These are phyloP conservation scores for Thereva nobilitata DNA, from an alignment of 2,888 invertebrate species.

Conservation along the genomic window DNA sequence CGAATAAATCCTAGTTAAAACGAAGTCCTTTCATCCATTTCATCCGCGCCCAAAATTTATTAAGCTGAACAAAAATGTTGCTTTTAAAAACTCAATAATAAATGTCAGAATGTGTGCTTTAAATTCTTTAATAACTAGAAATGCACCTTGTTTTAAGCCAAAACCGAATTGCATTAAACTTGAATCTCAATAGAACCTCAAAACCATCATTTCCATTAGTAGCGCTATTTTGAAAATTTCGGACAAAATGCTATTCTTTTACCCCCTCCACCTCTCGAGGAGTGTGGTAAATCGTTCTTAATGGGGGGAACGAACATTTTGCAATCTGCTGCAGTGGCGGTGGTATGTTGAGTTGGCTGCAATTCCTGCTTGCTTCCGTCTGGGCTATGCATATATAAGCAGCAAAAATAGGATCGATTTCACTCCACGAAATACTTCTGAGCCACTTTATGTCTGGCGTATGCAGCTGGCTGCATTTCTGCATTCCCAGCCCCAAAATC, in stretches of 20 bases:
- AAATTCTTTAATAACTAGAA: too few relatives aligned
- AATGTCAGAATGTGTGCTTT: too few relatives aligned
- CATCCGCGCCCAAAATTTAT: too few relatives aligned
- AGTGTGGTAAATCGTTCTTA: slow-evolving; percentile 32
- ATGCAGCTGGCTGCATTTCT: slow-evolving; percentile 2
- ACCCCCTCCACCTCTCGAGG: slow-evolving; percentile 14
- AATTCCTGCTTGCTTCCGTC: slow-evolving; percentile 30
- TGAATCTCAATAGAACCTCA: too few relatives aligned
- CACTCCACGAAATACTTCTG: background rate
- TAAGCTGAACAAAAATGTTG: too few relatives aligned
- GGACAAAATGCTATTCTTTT: slow-evolving; percentile 8
- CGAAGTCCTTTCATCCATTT: too few relatives aligned
- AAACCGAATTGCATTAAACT: too few relatives aligned
- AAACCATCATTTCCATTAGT: too few relatives aligned
- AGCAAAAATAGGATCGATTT: background rate
- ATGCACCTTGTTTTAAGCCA: too few relatives aligned
- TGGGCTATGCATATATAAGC: slow-evolving; percentile 20
- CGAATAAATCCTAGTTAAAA: too few relatives aligned
- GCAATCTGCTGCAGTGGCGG: slow-evolving; percentile 33
- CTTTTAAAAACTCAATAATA: too few relatives aligned
- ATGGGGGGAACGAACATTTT: slow-evolving; percentile 26
- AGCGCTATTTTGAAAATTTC: too few relatives aligned
- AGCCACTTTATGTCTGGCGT: slow-evolving; percentile 20
- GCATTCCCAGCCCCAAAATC: background rate
- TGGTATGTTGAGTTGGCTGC: slow-evolving; percentile 31